Percentiles rank a stretch among this genome's conserved stretches.
These are phyloP conservation scores for Glaucopsyche alexis DNA, from an alignment of 2,888 invertebrate species.

Conservation along the genomic window DNA sequence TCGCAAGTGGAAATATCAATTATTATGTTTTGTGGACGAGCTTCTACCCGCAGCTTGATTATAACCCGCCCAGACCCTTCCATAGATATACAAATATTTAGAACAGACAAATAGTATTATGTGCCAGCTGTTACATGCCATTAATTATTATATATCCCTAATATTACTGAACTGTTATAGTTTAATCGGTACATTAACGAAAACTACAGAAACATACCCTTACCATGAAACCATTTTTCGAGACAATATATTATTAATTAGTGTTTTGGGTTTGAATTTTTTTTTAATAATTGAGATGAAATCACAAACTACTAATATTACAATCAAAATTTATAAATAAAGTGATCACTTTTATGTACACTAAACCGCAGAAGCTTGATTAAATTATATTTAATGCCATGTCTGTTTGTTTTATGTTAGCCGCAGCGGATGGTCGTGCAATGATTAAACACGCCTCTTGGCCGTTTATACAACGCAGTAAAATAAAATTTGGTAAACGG, in stretches of 20 bases:
- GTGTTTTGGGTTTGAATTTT: too few relatives aligned
- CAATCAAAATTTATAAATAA: not conserved
- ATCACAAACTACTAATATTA: not conserved
- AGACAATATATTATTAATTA: too few relatives aligned
- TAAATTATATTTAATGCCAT: not conserved
- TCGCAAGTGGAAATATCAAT: conserved; percentile 45
- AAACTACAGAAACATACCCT: too few relatives aligned
- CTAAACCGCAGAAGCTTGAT: not conserved
- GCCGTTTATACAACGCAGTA: conserved; percentile 32
- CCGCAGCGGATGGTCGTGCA: conserved; percentile 49
- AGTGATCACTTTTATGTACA: not conserved
- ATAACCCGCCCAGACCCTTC: conserved; percentile 47
- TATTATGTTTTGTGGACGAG: conserved; percentile 59
- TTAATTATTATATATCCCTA: too few relatives aligned
- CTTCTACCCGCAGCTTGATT: conserved; percentile 54
- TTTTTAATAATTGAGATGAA: too few relatives aligned
- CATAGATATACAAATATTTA: conserved; percentile 31
- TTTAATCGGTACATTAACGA: too few relatives aligned
- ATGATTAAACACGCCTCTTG: conserved; percentile 70
- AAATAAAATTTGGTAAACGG: conserved; percentile 31
- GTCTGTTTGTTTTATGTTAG: conserved; percentile 34
- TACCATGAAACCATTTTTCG: too few relatives aligned
- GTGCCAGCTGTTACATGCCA: too few relatives aligned
- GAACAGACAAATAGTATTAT: conserved; percentile 2
- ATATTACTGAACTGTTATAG: too few relatives aligned